Base-by-base conservation (phyloP, 2,113 vertebrate genomes). In the Notarius lentiginosus region DNA sequence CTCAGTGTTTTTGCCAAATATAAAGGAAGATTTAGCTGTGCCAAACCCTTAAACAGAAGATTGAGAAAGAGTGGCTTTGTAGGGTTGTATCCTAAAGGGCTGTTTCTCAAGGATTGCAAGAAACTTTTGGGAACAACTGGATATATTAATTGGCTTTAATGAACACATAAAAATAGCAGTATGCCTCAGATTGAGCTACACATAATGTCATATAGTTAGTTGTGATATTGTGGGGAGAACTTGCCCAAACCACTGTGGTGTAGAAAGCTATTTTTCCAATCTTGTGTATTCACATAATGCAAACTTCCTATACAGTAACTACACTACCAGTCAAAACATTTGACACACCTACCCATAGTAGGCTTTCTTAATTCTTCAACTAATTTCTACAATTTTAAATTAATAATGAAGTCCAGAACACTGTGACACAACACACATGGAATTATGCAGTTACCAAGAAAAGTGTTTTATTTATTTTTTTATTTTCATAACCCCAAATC, bases 1-100 rank as follows among this genome's bases (percentile, higher is more conserved):
- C 76, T 85, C 65, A 55, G 79, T 87, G 89, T 86, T 89, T 86
- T 80, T 86, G 81, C 73, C 87, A 90, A 86, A 89, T 72, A 82
- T 88, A 60, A 86, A 87, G 89, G 76, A 72, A 41, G 41, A 84
- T 85, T 85, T 34, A 58, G 72, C 73, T 63, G 65, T 86, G 81
- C 84, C 79, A 88, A 83, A 79, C 77, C 68, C n/a, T 82, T 88
- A 85, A 88, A 88, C 68, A 61, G 61, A 70, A n/a, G 17, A 80
- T 7, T 87, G 30, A 84, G 27, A 86, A 79, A 84, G 68, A 53
- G 79, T 79, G 51, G 61, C 47, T 34, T 82, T 87, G 68, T 55
- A 81, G 11, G 60, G 60, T 51, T 86, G 53, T 20, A 58, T 70
- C 58, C 60, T 75, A 80, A 81, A 84, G 53, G 41, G 17, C 68